Evolutionary conservation across 2,797 vertebrate species (phyloP).

Genomic region (Acanthiza pusilla): DNA sequence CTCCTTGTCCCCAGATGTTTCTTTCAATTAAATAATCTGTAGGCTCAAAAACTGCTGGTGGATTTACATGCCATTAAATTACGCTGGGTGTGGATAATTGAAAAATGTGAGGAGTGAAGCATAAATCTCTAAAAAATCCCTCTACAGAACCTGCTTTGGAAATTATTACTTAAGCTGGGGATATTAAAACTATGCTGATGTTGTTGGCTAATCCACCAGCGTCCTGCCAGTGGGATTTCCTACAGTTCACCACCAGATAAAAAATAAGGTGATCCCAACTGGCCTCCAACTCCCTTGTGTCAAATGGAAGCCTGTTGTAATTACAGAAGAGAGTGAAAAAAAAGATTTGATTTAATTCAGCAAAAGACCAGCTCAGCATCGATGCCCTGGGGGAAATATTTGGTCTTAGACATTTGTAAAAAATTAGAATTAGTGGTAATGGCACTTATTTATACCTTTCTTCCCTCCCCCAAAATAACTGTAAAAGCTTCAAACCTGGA

Average conservation of each 20-base stretch:
- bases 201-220: neutral
- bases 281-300: neutral
- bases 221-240: neutral
- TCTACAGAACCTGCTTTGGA: neutral
- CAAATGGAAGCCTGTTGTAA: neutral
- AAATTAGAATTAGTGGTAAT: neutral
- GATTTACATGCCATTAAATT: neutral
- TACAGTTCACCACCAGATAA: neutral
- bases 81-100: neutral
- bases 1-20: neutral
- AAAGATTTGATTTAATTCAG: neutral
- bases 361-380: neutral
- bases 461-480: neutral
- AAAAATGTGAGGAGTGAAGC: neutral
- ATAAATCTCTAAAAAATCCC: neutral
- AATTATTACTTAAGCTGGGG: neutral
- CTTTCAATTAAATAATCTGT: neutral
- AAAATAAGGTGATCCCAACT: neutral
- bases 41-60: neutral
- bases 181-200: neutral
- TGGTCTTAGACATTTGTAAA: neutral
- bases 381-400: neutral
- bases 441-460: constrained; percentile 1
- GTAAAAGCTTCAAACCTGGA: constrained; percentile 35
- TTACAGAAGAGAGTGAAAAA: neutral